Evolutionary conservation across 2,888 invertebrate species (phyloP), one percentile per base, ranked within the genome.

Genomic region (Melanophora roralis): DNA sequence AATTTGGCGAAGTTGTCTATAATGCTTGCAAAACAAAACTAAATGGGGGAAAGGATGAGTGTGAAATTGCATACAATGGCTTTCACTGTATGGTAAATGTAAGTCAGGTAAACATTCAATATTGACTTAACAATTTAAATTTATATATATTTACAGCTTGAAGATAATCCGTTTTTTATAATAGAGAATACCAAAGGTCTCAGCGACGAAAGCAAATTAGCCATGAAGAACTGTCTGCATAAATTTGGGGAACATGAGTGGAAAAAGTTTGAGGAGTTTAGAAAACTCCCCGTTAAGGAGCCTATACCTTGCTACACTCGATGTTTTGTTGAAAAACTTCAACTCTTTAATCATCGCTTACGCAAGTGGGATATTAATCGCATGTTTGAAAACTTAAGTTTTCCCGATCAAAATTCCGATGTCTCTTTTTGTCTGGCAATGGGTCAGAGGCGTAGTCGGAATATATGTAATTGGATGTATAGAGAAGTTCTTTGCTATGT

Each of bases 1-100:
- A 80, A n/a, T 88, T 88, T 32, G 87, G 88, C 1, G 73, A 55
- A 1, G 83, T 86, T n/a, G 78, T 86, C 36, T 84, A 82, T 51
- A 81, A 83, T 36, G 88, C 88, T 0, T 88, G 88, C 73, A 81
- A 81, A n/a, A 51, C 80, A 8, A 84, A 86, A 7, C 73, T 88
- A 45, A 36, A 62, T 27, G 47, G 62, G 8, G 78, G 68, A 8
- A 38, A 47, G 14, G 82, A 85, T 73, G 83, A 81, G 51, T 88
- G 88, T 38, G 79, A 84, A 12, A 78, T 85, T 40, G 88, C 88
- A 43, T 88, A 86, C 75, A 84, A 76, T 71, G 88, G 88, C 32
- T 88, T 88, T 57, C 88, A 88, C 68, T 88, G 88, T 51, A 82
- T 88, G 72, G 84, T 84, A 64, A 86, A 83, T 60, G 88, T 88